phyloP scores from a whole-genome alignment of 2,113 vertebrate species.

The Mohoua ochrocephala region DNA sequence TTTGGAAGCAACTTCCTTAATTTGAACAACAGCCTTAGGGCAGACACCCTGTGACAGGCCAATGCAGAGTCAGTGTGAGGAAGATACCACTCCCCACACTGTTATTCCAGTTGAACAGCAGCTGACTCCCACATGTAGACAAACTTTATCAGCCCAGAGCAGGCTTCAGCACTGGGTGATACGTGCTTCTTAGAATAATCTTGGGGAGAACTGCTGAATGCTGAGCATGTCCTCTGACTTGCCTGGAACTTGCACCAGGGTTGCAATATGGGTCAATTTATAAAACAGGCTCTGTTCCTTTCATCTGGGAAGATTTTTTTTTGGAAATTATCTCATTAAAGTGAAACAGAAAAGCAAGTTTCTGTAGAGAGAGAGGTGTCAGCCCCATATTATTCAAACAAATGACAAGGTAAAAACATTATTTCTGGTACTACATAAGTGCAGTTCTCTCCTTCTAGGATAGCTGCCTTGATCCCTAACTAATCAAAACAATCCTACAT shows the following conservation, averaged over 20 bases:
- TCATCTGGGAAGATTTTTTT: background rate
- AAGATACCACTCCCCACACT: background rate
- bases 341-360: background rate
- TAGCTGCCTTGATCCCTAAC: background rate
- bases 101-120: background rate
- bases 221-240: background rate
- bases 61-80: background rate
- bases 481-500: background rate
- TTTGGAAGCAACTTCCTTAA: background rate
- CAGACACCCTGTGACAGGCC: background rate
- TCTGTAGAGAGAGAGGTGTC: background rate
- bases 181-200: background rate
- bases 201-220: background rate
- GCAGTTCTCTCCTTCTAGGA: background rate
- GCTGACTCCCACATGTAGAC: background rate
- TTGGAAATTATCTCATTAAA: background rate
- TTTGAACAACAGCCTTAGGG: background rate
- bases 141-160: constrained; percentile 49
- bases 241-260: background rate
- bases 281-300: background rate
- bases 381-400: background rate
- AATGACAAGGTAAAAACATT: background rate
- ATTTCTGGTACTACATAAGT: background rate
- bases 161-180: background rate
- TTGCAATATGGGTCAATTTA: background rate